Evolutionary conservation across 2,797 vertebrate species (phyloP), one percentile per base, ranked within the genome.

Genomic region (Acanthiza pusilla): DNA sequence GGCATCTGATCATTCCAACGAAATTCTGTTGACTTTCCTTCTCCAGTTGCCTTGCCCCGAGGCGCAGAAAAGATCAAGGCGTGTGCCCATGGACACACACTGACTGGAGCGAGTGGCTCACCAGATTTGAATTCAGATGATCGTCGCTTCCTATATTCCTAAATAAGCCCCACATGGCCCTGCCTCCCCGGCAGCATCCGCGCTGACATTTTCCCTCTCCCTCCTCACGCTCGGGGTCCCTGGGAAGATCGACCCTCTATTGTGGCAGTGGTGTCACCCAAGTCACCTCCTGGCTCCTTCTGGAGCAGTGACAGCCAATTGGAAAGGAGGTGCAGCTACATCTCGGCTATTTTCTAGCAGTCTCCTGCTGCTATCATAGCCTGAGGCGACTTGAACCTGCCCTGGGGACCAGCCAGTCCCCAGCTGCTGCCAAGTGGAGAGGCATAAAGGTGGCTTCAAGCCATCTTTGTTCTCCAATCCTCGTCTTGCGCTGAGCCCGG

Each of bases 391-490:
- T 57, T n/a, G 61, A 91, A 47, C 63, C 58, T 51, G 2, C 89
- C 77, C 84, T 8, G 21, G 85, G 90, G 93, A 90, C 61, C 93
- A 81, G 91, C 47, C 62, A 10, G 81, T 91, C 92, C 93, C 91
- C 89, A 85, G 91, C 94, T 93, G 89, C 91, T 88, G 73, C 19
- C 11, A 53, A 73, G 74, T 4, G 26, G 61, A 82, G 89, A 43
- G 57, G 53, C 63, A 79, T 40, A 74, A 89, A 93, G 82, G 95
- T 96, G 95, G 95, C 93, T 97, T 68, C 53, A 93, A 95, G 96
- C 94, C 95, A 97, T 89, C 89, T 96, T 96, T 96, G 91, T 95
- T 94, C 86, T 91, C 67, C 83, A 65, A 2, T 76, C 88, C 60
- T 50, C 0, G 0, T 9, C 91, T 47, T 71, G 61, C 40, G 3